Evolutionary conservation across 1,140 invertebrate species (phyloP), one percentile per base, ranked within the genome.

Genomic region (Eueides isabella): DNA sequence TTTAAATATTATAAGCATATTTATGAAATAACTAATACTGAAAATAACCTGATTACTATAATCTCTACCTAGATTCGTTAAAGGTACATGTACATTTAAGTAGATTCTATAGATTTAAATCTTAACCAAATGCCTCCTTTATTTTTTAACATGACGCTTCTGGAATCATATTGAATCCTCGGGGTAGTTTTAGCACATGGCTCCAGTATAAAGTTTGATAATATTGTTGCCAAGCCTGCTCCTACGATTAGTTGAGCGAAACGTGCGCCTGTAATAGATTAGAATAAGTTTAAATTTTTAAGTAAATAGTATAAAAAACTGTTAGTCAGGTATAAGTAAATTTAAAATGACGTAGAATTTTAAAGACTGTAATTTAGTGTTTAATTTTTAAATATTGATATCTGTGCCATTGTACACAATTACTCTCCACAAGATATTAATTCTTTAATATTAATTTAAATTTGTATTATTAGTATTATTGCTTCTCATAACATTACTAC

Each of bases 101-200:
- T 1, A 63, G 14, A 62, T 30, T 74, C 33, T 23, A 67, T 30
- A 19, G 41, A 63, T 48, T 66, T 86, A 79, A 92, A 90, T 69
- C 76, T 81, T n/a, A 93, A 80, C 84, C 86, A 92, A 74, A 93
- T 92, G 38, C 89, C 84, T 19, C 88, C 91, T 75, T 90, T 91
- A 77, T 92, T 93, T 75, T 92, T 93, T 11, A 93, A 80, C 88
- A 93, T 91, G 1, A 93, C 87, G 63, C 91, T 93, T 38, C 91
- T 73, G 1, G 91, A 80, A 67, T 93, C 90, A 70, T 92, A 93
- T 5, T 88, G 67, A 23, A 93, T 90, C 1, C 16, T 76, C 0
- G 90, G 68, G 2, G 91, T 87, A 5, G 91, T 93, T 26, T 77
- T 80, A 4, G 82, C 70, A 65, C 91, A 92, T 9, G 91, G 89